Percentiles rank a stretch among this genome's conserved stretches.
phyloP scores from a whole-genome alignment of 2,888 invertebrate species.

The Epicampocera succincta region DNA sequence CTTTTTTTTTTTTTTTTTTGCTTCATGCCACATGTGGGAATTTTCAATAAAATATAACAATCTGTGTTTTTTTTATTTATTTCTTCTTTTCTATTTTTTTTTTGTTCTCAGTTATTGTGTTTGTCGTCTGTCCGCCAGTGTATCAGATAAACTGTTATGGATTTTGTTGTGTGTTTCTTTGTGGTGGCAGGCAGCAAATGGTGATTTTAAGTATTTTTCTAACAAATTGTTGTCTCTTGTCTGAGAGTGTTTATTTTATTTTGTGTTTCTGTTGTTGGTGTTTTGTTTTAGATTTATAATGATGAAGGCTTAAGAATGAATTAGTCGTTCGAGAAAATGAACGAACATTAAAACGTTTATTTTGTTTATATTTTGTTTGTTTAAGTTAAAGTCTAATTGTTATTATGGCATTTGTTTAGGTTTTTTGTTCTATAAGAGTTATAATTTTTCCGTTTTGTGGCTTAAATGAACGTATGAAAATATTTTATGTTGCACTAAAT shows the following conservation, averaged over 20 bases:
- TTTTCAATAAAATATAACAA: conserved; percentile 54
- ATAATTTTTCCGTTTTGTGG: background rate
- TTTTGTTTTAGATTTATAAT: conserved; percentile 55
- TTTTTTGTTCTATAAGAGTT: conserved; percentile 2
- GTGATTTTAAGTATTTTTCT: conserved; percentile 67
- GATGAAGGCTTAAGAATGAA: conserved; percentile 65
- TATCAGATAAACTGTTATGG: background rate
- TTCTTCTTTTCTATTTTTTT: background rate
- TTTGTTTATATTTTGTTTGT: conserved; percentile 10
- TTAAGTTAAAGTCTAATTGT: conserved; percentile 45
- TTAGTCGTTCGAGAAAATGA: conserved; percentile 29
- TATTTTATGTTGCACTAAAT: conserved; percentile 18
- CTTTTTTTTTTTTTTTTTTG: conserved; percentile 21
- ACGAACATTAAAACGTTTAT: conserved; percentile 14
- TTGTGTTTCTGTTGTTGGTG: conserved; percentile 14
- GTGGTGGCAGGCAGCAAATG: conserved; percentile 49
- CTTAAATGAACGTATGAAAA: conserved; percentile 6
- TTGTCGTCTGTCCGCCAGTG: conserved; percentile 1
- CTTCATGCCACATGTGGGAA: conserved; percentile 57
- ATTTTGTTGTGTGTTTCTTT: conserved; percentile 25
- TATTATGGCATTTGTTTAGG: conserved; percentile 17
- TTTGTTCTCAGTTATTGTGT: background rate
- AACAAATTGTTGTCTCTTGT: conserved; percentile 64
- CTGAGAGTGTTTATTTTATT: conserved; percentile 32
- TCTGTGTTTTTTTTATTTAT: conserved; percentile 21